phyloP scores from a whole-genome alignment of 2,113 vertebrate species.

The Odontesthes bonariensis region DNA sequence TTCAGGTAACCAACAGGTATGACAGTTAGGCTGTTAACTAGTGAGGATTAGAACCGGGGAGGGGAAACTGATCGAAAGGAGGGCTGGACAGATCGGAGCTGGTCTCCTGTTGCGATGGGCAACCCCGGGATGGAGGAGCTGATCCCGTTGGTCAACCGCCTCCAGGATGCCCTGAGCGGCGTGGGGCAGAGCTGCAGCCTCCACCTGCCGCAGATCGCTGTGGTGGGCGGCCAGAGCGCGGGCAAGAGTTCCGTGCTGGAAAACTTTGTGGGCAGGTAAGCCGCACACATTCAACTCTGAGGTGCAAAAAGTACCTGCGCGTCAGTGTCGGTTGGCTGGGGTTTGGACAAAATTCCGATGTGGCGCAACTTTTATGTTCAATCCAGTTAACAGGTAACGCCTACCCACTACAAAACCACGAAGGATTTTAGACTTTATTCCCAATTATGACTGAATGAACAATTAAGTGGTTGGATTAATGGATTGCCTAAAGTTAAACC shows the following conservation, averaged over 20 bases:
- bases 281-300: not conserved
- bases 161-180: constrained; percentile 89
- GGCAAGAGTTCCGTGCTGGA: constrained; percentile 93
- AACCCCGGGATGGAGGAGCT: constrained; percentile 94
- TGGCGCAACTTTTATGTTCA: no score
- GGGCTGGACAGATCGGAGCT: constrained; percentile 32
- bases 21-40: not conserved
- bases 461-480: not conserved
- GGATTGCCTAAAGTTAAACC: not conserved
- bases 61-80: not conserved
- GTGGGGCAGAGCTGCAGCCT: constrained; percentile 88
- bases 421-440: no score
- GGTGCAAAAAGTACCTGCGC: no score
- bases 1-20: constrained; percentile 5
- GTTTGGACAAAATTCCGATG: no score
- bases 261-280: constrained; percentile 90
- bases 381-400: no score
- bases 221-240: constrained; percentile 91
- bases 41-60: constrained; percentile 23
- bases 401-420: no score
- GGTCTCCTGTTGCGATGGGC: constrained; percentile 75
- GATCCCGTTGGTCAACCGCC: constrained; percentile 92
- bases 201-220: constrained; percentile 90
- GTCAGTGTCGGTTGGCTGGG: no score
- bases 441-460: no score